Evolutionary conservation across 2,113 vertebrate genomes (phyloP).

Genomic region (Scomber japonicus): DNA sequence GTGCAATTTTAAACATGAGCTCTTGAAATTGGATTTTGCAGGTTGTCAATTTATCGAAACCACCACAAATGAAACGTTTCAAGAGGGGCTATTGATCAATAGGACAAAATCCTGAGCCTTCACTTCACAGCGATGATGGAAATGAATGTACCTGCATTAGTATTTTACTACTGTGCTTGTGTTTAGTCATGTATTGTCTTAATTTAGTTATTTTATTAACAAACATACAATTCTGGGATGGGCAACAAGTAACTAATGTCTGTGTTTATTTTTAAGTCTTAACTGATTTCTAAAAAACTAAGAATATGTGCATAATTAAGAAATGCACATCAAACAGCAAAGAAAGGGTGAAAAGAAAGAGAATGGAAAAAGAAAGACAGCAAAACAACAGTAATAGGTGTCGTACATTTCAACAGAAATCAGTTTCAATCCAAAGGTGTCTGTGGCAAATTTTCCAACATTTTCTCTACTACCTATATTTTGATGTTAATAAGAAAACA

Average conservation of each 20-base stretch:
- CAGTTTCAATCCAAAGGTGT: background rate
- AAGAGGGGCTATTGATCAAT: conserved; percentile 48
- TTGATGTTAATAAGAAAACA: too few species aligned
- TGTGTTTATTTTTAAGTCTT: background rate
- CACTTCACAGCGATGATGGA: conserved; percentile 21
- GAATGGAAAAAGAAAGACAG: conserved; percentile 34
- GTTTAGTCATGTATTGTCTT: background rate
- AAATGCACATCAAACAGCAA: conserved; percentile 14
- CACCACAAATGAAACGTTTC: background rate
- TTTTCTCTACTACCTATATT: too few species aligned
- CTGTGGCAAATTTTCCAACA: too few species aligned
- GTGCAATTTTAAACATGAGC: too few species aligned
- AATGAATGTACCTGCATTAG: conserved; percentile 40
- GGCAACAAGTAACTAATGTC: background rate
- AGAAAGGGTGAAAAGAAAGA: conserved; percentile 34
- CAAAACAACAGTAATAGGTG: conserved; percentile 24
- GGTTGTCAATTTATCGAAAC: background rate
- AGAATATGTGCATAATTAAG: background rate
- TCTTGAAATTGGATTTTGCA: background rate
- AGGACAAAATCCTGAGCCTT: conserved; percentile 68
- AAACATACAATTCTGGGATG: background rate
- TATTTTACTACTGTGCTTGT: conserved; percentile 9
- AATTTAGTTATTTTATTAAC: conserved; percentile 9
- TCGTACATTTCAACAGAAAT: background rate
- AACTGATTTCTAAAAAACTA: background rate